A percentile compares a stretch with the other conserved stretches of the same genome.
These are phyloP conservation scores for Penelope pileata DNA, from an alignment of 2,113 vertebrate species.

Conservation along the genomic window DNA sequence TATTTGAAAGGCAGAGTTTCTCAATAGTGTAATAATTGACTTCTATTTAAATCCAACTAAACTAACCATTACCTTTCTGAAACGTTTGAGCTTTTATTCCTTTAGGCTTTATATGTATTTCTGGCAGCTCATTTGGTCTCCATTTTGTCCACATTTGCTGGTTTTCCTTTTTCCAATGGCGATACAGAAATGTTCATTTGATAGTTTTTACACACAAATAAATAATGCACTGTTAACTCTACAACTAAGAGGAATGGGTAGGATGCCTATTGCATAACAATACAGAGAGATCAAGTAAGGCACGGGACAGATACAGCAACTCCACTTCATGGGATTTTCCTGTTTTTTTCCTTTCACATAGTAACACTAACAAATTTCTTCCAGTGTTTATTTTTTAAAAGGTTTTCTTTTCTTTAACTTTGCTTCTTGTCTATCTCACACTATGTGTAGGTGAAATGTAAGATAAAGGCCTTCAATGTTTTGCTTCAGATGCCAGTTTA, in stretches of 20 bases:
- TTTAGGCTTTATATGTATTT: conserved; percentile 71
- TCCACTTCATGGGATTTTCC: conserved; percentile 82
- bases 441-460: conserved; percentile 77
- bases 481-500: conserved; percentile 78
- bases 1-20: conserved; percentile 63
- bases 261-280: conserved; percentile 74
- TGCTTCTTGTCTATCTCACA: conserved; percentile 81
- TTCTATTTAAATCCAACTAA: conserved; percentile 56
- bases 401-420: conserved; percentile 64
- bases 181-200: conserved; percentile 72
- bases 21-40: conserved; percentile 53
- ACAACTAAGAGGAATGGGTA: conserved; percentile 74
- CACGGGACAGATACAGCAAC: conserved; percentile 79
- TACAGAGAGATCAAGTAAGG: conserved; percentile 80
- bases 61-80: conserved; percentile 61
- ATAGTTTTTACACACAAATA: conserved; percentile 82
- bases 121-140: conserved; percentile 80
- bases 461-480: conserved; percentile 76
- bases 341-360: conserved; percentile 93
- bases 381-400: conserved; percentile 93
- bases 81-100: conserved; percentile 72
- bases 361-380: conserved; percentile 91
- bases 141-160: conserved; percentile 72
- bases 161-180: conserved; percentile 69
- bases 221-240: conserved; percentile 81